Evolutionary conservation across 1,140 invertebrate species (phyloP).

Genomic region (Thaumetopoea pityocampa): DNA sequence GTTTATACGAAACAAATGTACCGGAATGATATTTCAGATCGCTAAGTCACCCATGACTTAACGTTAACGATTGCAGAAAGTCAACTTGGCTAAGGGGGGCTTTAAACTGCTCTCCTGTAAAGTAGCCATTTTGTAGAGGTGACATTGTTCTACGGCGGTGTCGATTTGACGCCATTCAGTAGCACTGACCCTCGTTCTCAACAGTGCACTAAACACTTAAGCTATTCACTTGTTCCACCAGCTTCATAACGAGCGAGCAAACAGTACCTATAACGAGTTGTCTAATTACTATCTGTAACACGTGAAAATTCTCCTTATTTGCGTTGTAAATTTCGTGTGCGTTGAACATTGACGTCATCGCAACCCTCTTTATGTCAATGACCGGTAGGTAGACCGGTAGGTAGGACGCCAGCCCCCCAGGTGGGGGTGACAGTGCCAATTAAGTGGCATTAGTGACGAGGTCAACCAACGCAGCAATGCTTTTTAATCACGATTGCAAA

Average conservation of each 20-base stretch:
- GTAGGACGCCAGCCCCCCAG: constrained; percentile 1
- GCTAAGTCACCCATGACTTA: no score
- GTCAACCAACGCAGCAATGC: no score
- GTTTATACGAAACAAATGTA: no score
- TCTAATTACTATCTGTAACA: constrained; percentile 30
- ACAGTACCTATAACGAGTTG: constrained; percentile 21
- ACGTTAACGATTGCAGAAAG: no score
- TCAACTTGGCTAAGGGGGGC: no score
- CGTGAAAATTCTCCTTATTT: constrained; percentile 22
- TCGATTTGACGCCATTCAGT: no score
- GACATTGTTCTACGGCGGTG: no score
- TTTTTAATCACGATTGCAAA: no score
- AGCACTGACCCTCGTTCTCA: constrained; percentile 19
- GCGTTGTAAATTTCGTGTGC: constrained; percentile 15
- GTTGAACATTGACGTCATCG: constrained; percentile 32
- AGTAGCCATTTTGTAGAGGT: no score
- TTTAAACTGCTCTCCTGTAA: no score
- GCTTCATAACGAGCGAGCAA: constrained; percentile 24
- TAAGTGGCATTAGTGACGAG: constrained; percentile 10
- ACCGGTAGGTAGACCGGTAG: constrained; percentile 14
- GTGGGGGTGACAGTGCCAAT: constrained; percentile 11
- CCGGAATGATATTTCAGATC: no score
- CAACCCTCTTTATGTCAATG: constrained; percentile 78
- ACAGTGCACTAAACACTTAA: neutral
- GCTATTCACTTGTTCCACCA: constrained; percentile 5